These are phyloP conservation scores for Morpho achilles DNA, from an alignment of 2,888 invertebrate species.

Conservation along the genomic window DNA sequence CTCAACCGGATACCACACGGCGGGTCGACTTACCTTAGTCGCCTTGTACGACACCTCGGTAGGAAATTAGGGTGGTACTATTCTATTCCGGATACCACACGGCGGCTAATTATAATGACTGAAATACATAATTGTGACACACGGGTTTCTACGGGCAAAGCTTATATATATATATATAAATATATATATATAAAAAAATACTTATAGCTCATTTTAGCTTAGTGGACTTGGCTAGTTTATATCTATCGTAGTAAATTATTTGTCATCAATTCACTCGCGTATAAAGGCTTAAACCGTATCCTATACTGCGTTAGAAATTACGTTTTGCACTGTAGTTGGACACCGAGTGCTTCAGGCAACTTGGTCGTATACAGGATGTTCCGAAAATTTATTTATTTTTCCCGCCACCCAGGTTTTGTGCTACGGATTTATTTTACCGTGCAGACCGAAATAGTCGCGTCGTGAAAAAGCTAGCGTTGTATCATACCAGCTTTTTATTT, in stretches of 20 bases:
- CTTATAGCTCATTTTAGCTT: no score
- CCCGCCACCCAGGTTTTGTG: constrained; percentile 26
- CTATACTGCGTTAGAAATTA: constrained; percentile 21
- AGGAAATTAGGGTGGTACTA: no score
- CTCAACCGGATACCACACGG: no score
- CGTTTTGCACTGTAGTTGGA: constrained; percentile 19
- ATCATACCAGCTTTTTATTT: constrained; percentile 10
- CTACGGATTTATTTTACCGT: constrained; percentile 21
- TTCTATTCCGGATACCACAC: no score
- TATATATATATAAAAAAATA: no score
- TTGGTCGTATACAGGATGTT: constrained; percentile 30
- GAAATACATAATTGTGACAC: no score
- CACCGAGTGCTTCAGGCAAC: constrained; percentile 21
- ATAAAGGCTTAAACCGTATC: constrained; percentile 10
- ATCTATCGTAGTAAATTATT: constrained; percentile 8
- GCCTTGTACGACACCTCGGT: no score
- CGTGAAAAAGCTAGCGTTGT: constrained; percentile 18
- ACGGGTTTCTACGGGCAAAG: no score
- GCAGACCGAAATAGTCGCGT: constrained; percentile 6
- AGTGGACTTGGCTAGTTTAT: no score
- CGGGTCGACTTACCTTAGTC: no score
- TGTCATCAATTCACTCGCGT: constrained; percentile 10
- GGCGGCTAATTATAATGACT: no score
- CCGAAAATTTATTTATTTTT: constrained; percentile 32
- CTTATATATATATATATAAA: no score